Evolutionary conservation across 2,113 vertebrate genomes (phyloP).

Genomic region (Protobothrops flavoviridis): DNA sequence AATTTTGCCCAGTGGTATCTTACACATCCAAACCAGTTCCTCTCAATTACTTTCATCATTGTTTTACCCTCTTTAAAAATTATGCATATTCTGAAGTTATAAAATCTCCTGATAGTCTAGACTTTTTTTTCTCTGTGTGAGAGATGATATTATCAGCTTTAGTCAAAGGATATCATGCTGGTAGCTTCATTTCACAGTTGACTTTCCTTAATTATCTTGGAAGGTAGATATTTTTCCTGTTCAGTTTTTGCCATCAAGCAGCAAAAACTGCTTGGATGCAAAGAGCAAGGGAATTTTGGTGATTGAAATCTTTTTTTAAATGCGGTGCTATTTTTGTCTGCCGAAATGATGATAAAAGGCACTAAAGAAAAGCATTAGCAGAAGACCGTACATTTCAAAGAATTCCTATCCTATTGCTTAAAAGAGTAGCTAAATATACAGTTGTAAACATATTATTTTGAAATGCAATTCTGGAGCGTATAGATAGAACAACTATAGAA

Average conservation of each 20-base stretch:
- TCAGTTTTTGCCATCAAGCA: slow-evolving; percentile 49
- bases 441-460: not conserved
- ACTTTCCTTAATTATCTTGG: slow-evolving; percentile 59
- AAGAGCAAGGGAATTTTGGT: slow-evolving; percentile 22
- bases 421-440: slow-evolving; percentile 20
- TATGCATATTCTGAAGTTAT: not conserved
- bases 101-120: not conserved
- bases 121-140: not conserved
- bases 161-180: slow-evolving; percentile 51
- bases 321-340: slow-evolving; percentile 32
- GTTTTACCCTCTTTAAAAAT: slow-evolving; percentile 17
- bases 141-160: slow-evolving; percentile 22
- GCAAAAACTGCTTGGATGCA: slow-evolving; percentile 23
- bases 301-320: not conserved
- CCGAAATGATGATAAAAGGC: slow-evolving; percentile 3
- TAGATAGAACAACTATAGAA: not conserved
- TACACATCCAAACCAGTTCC: not conserved
- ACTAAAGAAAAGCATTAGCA: slow-evolving; percentile 43
- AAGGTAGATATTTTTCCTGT: slow-evolving; percentile 50
- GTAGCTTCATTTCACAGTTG: slow-evolving; percentile 63
- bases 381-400: slow-evolving; percentile 49
- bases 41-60: not conserved
- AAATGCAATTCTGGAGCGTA: not conserved
- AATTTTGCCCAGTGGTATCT: not conserved
- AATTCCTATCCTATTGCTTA: slow-evolving; percentile 36